Percentiles rank a stretch among this genome's conserved stretches.
These are phyloP conservation scores for Synanthedon formicaeformis DNA, from an alignment of 2,888 invertebrate species.

Conservation along the genomic window DNA sequence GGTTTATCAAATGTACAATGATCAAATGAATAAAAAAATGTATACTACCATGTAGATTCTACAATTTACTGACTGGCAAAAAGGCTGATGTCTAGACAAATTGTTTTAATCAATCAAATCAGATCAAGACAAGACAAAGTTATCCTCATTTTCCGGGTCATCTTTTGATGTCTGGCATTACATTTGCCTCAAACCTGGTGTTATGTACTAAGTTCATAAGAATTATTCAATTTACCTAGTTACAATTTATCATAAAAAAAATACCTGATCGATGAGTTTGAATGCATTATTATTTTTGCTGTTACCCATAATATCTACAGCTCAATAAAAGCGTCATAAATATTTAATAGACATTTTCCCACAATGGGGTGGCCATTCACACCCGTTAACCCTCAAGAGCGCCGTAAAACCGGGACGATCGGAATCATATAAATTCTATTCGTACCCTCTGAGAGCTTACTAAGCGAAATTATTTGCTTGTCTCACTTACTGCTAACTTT, in stretches of 20 bases:
- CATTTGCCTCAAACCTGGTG: too few species aligned
- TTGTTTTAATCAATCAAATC: too few species aligned
- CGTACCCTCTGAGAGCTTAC: constrained; percentile 37
- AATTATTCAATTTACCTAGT: too few species aligned
- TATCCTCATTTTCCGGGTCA: too few species aligned
- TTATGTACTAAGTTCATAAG: too few species aligned
- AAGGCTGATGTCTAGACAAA: too few species aligned
- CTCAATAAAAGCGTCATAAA: constrained; percentile 53
- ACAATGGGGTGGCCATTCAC: constrained; percentile 66
- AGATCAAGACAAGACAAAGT: too few species aligned
- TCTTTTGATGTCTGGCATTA: too few species aligned
- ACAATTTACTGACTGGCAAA: too few species aligned
- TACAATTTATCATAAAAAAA: background rate
- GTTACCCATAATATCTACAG: background rate
- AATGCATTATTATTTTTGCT: background rate
- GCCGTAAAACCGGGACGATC: constrained; percentile 51
- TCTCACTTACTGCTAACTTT: constrained; percentile 37
- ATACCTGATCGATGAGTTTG: background rate
- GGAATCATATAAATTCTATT: constrained; percentile 52
- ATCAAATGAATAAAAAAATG: too few species aligned
- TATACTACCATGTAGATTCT: too few species aligned
- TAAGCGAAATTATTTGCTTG: constrained; percentile 51
- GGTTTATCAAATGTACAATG: too few species aligned
- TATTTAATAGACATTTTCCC: constrained; percentile 68
- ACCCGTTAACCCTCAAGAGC: constrained; percentile 59